Percentiles rank a stretch among this genome's conserved stretches.
These are phyloP conservation scores for Zaprionus lachaisei DNA, from an alignment of 1,140 invertebrate genomes.

Conservation along the genomic window DNA sequence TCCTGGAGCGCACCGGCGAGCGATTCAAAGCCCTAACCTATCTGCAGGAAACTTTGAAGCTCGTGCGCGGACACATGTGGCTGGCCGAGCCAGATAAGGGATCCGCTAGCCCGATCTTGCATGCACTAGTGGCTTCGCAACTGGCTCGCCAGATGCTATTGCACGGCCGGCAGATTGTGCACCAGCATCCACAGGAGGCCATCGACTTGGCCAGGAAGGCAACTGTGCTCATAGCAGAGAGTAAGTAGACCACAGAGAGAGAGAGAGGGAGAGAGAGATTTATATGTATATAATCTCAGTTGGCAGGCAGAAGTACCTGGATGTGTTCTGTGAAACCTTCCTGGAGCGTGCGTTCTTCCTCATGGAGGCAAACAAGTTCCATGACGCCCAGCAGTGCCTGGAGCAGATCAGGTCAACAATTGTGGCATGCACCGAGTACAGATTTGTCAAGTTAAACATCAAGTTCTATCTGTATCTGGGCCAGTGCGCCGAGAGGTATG, in stretches of 20 bases:
- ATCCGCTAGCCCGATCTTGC: conserved; percentile 53
- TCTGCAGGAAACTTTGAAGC: conserved; percentile 48
- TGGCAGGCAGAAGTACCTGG: conserved; percentile 66
- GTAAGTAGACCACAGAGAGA: conserved; percentile 38
- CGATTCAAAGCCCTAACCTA: conserved; percentile 48
- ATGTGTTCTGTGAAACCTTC: conserved; percentile 69
- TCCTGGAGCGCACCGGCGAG: conserved; percentile 37
- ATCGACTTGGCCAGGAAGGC: conserved; percentile 58
- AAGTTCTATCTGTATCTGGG: conserved; percentile 64
- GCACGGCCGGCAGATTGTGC: conserved; percentile 52
- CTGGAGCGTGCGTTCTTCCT: conserved; percentile 63
- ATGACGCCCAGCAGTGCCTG: conserved; percentile 58
- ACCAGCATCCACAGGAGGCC: conserved; percentile 61
- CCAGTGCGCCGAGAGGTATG: conserved; percentile 61
- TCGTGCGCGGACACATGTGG: conserved; percentile 70
- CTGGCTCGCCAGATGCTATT: conserved; percentile 62
- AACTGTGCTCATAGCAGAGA: conserved; percentile 61
- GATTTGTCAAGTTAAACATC: conserved; percentile 68
- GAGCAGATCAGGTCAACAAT: conserved; percentile 63
- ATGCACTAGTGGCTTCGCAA: conserved; percentile 64
- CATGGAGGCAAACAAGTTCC: conserved; percentile 62
- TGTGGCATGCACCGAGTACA: conserved; percentile 55
- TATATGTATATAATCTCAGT: conserved; percentile 29
- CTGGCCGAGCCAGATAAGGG: conserved; percentile 45
- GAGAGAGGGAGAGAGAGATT: not conserved